Evolutionary conservation across 2,113 vertebrate species (phyloP).

Genomic region (Zosterops japonicus): DNA sequence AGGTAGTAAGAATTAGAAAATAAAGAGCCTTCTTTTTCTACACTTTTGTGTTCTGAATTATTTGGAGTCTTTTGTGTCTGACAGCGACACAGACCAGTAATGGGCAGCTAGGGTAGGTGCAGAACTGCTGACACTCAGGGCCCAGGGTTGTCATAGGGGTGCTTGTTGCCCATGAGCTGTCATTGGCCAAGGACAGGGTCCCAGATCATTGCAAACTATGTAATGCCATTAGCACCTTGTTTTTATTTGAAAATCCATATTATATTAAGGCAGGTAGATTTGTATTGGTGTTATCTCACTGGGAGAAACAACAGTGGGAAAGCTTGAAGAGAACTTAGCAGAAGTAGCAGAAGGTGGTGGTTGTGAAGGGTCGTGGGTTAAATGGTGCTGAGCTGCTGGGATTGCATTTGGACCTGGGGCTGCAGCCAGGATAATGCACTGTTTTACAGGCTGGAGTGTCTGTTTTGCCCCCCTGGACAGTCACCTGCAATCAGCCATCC

Average conservation of each 20-base stretch:
- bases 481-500: background rate
- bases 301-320: background rate
- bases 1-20: too few relatives aligned
- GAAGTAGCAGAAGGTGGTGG: background rate
- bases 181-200: background rate
- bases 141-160: rapidly evolving
- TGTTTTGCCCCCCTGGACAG: background rate
- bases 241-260: background rate
- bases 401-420: background rate
- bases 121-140: background rate
- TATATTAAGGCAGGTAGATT: background rate
- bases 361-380: background rate
- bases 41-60: too few relatives aligned
- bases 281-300: background rate
- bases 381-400: background rate
- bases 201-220: rapidly evolving
- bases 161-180: background rate
- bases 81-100: too few relatives aligned
- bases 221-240: rapidly evolving
- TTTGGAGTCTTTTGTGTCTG: too few relatives aligned
- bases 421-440: background rate
- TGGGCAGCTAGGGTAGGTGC: background rate
- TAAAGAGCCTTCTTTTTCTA: too few relatives aligned
- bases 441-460: background rate
- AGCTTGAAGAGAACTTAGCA: background rate